phyloP scores from a whole-genome alignment of 37 sponge, comb jelly and placozoan genomes.

The Ianthella basta region DNA sequence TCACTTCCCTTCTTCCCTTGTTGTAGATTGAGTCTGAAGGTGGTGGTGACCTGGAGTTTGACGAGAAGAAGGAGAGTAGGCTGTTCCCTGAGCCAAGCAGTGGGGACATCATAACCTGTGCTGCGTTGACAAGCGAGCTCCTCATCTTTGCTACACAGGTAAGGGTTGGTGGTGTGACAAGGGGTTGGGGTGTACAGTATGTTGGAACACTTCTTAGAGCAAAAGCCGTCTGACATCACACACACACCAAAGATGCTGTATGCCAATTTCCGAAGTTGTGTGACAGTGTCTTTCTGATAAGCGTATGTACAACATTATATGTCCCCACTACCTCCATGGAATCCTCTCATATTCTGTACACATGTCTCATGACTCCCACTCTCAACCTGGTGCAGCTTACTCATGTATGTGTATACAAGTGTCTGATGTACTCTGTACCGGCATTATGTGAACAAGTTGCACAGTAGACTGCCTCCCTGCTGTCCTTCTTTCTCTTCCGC shows the following conservation, averaged over 20 bases:
- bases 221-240: too few relatives aligned
- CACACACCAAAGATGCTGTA: too few relatives aligned
- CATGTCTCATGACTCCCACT: too few relatives aligned
- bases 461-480: too few relatives aligned
- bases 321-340: not conserved
- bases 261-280: slow-evolving; percentile 5
- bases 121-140: slow-evolving; percentile 79
- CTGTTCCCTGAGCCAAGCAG: slow-evolving; percentile 87
- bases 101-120: slow-evolving; percentile 75
- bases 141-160: slow-evolving; percentile 90
- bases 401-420: slow-evolving; percentile 11
- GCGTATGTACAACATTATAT: too few relatives aligned
- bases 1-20: too few relatives aligned
- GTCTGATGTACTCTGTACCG: too few relatives aligned
- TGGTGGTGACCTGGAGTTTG: not conserved
- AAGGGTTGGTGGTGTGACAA: not conserved
- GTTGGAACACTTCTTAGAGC: too few relatives aligned
- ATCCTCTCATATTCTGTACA: not conserved
- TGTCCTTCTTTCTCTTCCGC: too few relatives aligned
- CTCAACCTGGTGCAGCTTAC: not conserved
- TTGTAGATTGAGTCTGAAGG: slow-evolving; percentile 43
- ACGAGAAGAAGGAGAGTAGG: slow-evolving; percentile 51
- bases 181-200: not conserved
- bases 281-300: too few relatives aligned
- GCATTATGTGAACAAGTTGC: too few relatives aligned